These are phyloP conservation scores for Tolypeutes matacus DNA, from an alignment of 2,797 vertebrate species.

Conservation along the genomic window DNA sequence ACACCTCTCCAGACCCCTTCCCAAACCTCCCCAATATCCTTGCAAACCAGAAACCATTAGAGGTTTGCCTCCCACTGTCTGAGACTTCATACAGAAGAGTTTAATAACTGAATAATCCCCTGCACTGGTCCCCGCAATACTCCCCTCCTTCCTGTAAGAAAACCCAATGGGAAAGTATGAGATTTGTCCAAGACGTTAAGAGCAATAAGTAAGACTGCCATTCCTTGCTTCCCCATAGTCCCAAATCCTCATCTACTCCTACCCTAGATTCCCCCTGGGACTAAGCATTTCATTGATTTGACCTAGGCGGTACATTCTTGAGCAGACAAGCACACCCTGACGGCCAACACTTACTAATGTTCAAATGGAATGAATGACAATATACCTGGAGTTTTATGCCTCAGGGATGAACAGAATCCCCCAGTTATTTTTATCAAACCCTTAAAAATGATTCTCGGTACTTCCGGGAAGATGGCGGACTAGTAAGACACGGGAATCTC, in stretches of 20 bases:
- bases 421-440: background rate
- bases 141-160: background rate
- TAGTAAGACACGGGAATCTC: too few relatives aligned
- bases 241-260: background rate
- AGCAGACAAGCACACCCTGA: background rate
- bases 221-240: background rate
- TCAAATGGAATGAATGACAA: too few relatives aligned
- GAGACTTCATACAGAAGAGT: too few relatives aligned
- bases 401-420: background rate
- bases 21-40: too few relatives aligned
- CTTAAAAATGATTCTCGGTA: too few relatives aligned
- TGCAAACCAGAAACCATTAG: too few relatives aligned
- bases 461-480: too few relatives aligned
- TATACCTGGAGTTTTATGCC: too few relatives aligned
- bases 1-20: too few relatives aligned
- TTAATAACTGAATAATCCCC: background rate
- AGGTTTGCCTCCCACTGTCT: too few relatives aligned
- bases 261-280: background rate
- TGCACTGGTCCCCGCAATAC: background rate
- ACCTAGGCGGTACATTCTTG: background rate
- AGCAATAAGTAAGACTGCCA: background rate
- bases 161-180: background rate
- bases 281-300: too few relatives aligned
- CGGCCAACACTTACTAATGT: background rate
- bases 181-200: background rate